phyloP scores from a whole-genome alignment of 1,140 invertebrate species.

The Holotrichia oblita region DNA sequence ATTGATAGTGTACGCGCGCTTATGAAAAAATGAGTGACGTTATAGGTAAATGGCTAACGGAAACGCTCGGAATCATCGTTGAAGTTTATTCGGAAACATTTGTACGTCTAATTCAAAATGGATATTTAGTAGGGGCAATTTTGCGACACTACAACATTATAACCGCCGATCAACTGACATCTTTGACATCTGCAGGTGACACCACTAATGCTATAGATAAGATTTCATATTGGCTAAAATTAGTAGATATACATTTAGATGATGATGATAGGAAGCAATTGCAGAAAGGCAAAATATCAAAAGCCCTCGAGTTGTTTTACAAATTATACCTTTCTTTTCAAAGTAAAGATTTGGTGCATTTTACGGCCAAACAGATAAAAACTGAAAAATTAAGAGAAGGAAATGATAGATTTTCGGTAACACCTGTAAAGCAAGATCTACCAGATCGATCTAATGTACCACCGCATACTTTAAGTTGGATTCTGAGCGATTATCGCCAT shows the following conservation, averaged over 20 bases:
- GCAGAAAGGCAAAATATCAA: conserved; percentile 63
- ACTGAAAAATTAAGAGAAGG: conserved; percentile 41
- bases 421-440: conserved; percentile 45
- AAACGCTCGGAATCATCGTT: conserved; percentile 51
- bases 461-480: conserved; percentile 50
- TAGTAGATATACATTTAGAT: conserved; percentile 64
- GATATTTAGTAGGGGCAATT: conserved; percentile 60
- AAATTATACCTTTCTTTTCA: conserved; percentile 69
- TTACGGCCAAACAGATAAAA: conserved; percentile 32
- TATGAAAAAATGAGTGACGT: conserved; percentile 51
- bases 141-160: conserved; percentile 63
- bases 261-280: conserved; percentile 55
- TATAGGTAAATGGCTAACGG: conserved; percentile 53
- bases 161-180: conserved; percentile 56
- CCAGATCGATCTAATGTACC: conserved; percentile 58
- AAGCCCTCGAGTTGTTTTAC: conserved; percentile 67
- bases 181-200: conserved; percentile 58
- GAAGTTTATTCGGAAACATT: conserved; percentile 51
- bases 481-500: conserved; percentile 62
- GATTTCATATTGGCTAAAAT: conserved; percentile 63
- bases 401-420: conserved; percentile 43
- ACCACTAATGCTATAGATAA: conserved; percentile 61
- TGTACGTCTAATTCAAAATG: conserved; percentile 60
- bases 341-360: conserved; percentile 61
- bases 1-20: neutral